Percentiles rank a stretch among this genome's conserved stretches.
Evolutionary conservation across 2,113 vertebrate species (phyloP).

Genomic region (Galemys pyrenaicus): DNA sequence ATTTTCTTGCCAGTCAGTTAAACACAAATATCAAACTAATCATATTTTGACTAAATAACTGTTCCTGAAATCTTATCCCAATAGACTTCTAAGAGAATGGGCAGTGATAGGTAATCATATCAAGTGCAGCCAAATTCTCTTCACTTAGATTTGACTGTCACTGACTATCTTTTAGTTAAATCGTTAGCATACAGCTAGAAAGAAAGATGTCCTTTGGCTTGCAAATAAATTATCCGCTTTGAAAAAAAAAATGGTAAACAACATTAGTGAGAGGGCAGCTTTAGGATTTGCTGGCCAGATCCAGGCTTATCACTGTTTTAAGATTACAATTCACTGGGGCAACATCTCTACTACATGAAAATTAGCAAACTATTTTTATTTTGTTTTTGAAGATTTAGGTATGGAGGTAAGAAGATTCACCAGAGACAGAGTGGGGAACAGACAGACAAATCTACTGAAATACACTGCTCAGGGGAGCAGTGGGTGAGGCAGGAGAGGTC

Average conservation of each 20-base stretch:
- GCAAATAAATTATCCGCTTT: not conserved
- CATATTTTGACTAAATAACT: not conserved
- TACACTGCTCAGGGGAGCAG: too few relatives aligned
- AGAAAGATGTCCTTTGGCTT: slow-evolving; percentile 27
- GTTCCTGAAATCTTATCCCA: slow-evolving; percentile 31
- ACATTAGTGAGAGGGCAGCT: not conserved
- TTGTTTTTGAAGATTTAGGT: too few relatives aligned
- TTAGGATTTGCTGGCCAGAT: not conserved
- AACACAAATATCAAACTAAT: not conserved
- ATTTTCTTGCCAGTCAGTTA: slow-evolving; percentile 35
- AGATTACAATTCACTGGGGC: not conserved
- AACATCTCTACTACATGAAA: slow-evolving; percentile 12
- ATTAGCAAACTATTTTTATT: not conserved
- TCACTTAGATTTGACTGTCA: not conserved
- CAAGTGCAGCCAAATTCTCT: not conserved
- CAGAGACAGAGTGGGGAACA: too few relatives aligned
- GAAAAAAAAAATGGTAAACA: not conserved
- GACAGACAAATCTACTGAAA: too few relatives aligned
- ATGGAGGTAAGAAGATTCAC: too few relatives aligned
- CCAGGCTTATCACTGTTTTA: not conserved
- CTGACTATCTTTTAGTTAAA: not conserved
- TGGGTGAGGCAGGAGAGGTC: too few relatives aligned
- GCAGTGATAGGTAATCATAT: not conserved
- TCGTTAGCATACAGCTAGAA: not conserved
- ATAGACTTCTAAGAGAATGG: not conserved